Base-by-base conservation (phyloP, 2,113 vertebrate genomes). In the Columba janthina region DNA sequence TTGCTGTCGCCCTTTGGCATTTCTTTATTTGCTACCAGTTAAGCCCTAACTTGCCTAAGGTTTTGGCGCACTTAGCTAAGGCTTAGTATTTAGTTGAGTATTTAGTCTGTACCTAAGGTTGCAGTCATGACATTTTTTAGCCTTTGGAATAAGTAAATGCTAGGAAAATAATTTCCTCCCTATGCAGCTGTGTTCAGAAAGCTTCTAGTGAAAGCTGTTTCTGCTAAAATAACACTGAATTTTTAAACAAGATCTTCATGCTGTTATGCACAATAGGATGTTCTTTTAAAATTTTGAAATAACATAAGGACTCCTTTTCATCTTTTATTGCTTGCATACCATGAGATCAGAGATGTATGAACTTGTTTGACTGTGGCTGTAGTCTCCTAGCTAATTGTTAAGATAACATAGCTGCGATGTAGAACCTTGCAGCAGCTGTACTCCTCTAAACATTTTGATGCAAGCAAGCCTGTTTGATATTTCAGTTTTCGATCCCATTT, bases 191-290 rank as follows among this genome's bases (percentile, higher is more conserved):
- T 90, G 88, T 90, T 93, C 62, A 50, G 73, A 90, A 93, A 93
- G 88, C 93, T 93, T 92, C 57, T 75, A 72, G 79, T 21, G 34
- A 92, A 92, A 94, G 76, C 79, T 86, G 75, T 78, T 89, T 86
- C 82, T 93, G 73, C 76, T 96, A 86, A 96, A 96, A 95, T 95
- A 94, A 85, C 94, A 92, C 86, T 71, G 92, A 93, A 80, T 93
- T 87, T 94, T 94, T 88, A 93, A 94, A 85, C 36, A 70, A 62
- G 31, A 73, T 66, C 71, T 85, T 76, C 74, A 42, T 50, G 28
- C 74, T 88, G 60, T 65, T 91, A 38, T 51, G 61, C 28, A 77
- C 54, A 80, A 57, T 81, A 56, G 65, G 85, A 29, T 84, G 61
- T 66, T 79, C 73, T 90, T 74, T 72, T 60, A 75, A 86, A 94